These are phyloP conservation scores for Perithous albicinctus DNA, from an alignment of 2,888 invertebrate genomes.

Conservation along the genomic window DNA sequence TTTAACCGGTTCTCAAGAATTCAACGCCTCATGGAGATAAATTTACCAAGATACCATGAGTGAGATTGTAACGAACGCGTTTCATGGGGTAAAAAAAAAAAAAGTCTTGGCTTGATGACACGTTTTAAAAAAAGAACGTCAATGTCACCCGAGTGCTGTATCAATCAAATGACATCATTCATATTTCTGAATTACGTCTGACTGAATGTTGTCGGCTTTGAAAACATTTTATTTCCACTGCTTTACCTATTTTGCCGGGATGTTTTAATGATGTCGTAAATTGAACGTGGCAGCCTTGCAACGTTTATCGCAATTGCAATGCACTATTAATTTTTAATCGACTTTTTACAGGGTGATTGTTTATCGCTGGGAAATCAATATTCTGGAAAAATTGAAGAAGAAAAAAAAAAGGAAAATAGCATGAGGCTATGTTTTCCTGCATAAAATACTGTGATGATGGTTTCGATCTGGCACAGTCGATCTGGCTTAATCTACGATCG, in stretches of 20 bases:
- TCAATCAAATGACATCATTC: slow-evolving; percentile 59
- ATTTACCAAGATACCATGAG: background rate
- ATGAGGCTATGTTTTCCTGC: background rate
- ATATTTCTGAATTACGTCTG: slow-evolving; percentile 39
- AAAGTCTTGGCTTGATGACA: slow-evolving; percentile 55
- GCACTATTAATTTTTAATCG: background rate
- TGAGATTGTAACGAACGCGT: slow-evolving; percentile 6
- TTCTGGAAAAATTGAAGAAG: background rate
- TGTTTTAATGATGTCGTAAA: slow-evolving; percentile 9
- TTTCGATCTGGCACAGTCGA: slow-evolving; percentile 25
- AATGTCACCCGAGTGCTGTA: slow-evolving; percentile 53
- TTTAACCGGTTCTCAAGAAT: slow-evolving; percentile 36
- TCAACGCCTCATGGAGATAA: background rate
- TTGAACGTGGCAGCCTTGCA: background rate
- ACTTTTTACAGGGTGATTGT: background rate
- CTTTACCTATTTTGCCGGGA: background rate
- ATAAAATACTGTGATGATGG: background rate
- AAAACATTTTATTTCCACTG: background rate
- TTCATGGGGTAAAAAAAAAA: slow-evolving; percentile 27
- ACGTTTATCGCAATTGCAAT: background rate
- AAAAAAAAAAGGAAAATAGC: too few species aligned
- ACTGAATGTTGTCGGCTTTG: slow-evolving; percentile 20
- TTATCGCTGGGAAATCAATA: background rate
- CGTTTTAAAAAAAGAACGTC: slow-evolving; percentile 62
- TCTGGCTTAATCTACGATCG: slow-evolving; percentile 27